phyloP scores from a whole-genome alignment of 2,888 invertebrate genomes.

The Embidobia sp. region DNA sequence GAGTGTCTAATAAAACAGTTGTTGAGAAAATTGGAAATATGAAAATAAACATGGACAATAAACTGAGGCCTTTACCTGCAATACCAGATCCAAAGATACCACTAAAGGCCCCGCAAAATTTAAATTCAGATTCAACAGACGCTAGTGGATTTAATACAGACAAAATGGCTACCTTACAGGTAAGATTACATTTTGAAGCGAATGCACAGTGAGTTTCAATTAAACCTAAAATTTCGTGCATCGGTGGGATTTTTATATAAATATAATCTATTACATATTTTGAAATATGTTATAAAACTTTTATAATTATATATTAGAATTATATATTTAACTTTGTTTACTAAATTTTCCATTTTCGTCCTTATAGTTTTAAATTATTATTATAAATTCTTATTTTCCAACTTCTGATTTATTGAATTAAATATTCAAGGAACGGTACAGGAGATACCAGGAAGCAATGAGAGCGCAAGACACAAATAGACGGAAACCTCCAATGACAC shows the following conservation, averaged over 20 bases:
- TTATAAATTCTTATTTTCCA: no score
- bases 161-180: conserved; percentile 80
- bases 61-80: conserved; percentile 73
- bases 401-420: no score
- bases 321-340: no score
- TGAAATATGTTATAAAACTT: neutral
- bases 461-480: conserved; percentile 83
- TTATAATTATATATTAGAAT: no score
- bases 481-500: conserved; percentile 70
- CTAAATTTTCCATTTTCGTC: no score
- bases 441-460: conserved; percentile 83
- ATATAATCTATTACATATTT: neutral
- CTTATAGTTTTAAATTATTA: no score
- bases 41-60: conserved; percentile 71
- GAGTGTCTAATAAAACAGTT: conserved; percentile 71
- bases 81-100: conserved; percentile 71
- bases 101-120: conserved; percentile 64
- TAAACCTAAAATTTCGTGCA: no score
- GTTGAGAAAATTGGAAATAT: conserved; percentile 75
- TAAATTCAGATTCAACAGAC: conserved; percentile 65
- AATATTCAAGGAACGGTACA: conserved; percentile 75
- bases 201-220: no score
- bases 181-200: no score
- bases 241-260: no score
- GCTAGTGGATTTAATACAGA: conserved; percentile 71